A percentile compares a stretch with the other conserved stretches of the same genome.
Conservation (phyloP, 2,113 vertebrate genomes). For the Herpetotheres cachinnans region DNA sequence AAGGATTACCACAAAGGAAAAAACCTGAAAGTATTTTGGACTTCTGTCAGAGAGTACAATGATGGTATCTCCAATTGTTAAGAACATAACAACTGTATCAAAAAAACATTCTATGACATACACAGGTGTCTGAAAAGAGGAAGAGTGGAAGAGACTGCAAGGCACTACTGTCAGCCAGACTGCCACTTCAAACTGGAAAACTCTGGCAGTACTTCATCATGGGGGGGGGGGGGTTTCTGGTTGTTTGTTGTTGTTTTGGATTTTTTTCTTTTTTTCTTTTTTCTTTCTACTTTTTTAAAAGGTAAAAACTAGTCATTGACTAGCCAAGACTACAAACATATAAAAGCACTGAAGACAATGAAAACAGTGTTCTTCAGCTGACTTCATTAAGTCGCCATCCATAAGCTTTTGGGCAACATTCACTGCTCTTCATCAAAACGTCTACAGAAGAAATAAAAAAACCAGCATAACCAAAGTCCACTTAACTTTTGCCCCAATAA, state of each 20-base stretch:
- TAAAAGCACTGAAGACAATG: background rate
- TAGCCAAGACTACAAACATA: background rate
- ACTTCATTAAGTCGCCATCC: background rate
- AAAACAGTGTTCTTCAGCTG: background rate
- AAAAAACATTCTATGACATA: background rate
- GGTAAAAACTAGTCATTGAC: background rate
- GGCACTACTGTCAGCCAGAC: background rate
- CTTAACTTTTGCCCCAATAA: background rate
- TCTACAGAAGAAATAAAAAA: background rate
- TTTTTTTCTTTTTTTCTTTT: too few species aligned
- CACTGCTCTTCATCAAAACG: background rate
- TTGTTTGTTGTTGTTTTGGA: background rate
- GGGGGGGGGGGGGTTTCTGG: background rate
- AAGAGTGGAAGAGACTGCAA: background rate
- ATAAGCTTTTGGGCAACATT: background rate
- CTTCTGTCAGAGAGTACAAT: background rate
- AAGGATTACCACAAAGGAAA: background rate
- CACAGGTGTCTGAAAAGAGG: background rate
- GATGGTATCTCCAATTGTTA: background rate
- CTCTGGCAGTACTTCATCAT: background rate
- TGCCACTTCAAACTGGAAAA: background rate
- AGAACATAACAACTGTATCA: background rate
- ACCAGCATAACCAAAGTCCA: background rate
- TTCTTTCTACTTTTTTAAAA: background rate
- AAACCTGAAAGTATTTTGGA: background rate